Conservation (phyloP, 2,113 vertebrate species). For the Pelecanoides urinatrix region DNA sequence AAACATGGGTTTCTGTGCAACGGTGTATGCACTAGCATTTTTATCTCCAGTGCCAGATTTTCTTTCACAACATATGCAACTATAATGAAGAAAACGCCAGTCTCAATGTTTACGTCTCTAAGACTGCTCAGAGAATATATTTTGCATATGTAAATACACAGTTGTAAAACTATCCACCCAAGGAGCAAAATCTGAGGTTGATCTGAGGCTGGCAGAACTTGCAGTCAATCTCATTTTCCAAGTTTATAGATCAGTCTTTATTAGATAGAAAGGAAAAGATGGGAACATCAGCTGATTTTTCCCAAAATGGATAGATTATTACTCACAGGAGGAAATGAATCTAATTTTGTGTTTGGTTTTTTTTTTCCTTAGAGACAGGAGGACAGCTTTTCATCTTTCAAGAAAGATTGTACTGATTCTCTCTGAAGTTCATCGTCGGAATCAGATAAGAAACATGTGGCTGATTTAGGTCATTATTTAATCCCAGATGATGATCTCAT, state of each 20-base stretch:
- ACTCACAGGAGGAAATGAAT: not conserved
- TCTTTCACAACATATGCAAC: not conserved
- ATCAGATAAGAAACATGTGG: conserved; percentile 27
- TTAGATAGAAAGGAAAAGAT: not conserved
- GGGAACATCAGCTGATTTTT: not conserved
- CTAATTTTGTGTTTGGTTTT: not conserved
- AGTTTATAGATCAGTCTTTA: not conserved
- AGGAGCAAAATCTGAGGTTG: not conserved
- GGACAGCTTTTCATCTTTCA: conserved; percentile 15
- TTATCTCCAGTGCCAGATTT: conserved; percentile 16
- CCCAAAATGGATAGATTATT: not conserved
- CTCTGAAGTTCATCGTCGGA: not conserved
- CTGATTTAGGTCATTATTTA: conserved; percentile 38
- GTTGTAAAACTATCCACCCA: not conserved
- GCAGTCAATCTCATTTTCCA: not conserved
- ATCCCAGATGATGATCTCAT: conserved; percentile 45
- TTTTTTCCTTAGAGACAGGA: not conserved
- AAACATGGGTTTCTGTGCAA: not conserved
- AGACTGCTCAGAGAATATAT: not conserved
- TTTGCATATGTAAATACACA: not conserved
- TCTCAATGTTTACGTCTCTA: not conserved
- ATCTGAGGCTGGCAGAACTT: not conserved
- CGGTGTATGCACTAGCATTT: not conserved
- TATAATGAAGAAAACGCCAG: not conserved
- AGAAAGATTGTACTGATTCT: conserved; percentile 4